Conservation (phyloP, 2,797 vertebrate species). For the Fringilla coelebs region DNA sequence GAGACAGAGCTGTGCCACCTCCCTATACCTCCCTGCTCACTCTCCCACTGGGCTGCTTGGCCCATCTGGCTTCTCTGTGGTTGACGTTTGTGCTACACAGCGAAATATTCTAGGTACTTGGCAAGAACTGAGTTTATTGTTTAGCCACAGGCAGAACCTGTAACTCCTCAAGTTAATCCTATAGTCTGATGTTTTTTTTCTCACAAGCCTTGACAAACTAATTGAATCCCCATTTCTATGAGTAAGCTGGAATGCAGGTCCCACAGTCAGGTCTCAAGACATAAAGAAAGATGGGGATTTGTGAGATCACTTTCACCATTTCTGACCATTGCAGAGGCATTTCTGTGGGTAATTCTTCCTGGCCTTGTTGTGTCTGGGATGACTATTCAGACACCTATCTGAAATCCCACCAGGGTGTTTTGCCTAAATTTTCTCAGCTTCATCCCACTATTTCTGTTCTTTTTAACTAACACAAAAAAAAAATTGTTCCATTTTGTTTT, state of each 20-base stretch:
- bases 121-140: background rate
- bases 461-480: background rate
- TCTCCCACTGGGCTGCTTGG: background rate
- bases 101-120: background rate
- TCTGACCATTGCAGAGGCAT: background rate
- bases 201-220: background rate
- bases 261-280: background rate
- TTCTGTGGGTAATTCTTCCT: background rate
- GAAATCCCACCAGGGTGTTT: background rate
- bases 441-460: background rate
- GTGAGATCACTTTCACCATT: background rate
- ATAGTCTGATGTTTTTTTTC: background rate
- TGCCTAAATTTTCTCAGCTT: background rate
- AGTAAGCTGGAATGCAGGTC: background rate
- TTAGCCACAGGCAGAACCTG: background rate
- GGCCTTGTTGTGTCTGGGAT: background rate
- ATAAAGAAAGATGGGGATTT: background rate
- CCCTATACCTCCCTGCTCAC: background rate
- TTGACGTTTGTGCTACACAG: background rate
- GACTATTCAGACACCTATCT: background rate
- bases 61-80: background rate
- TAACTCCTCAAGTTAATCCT: background rate
- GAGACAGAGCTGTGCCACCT: background rate
- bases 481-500: background rate
- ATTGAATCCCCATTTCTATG: background rate